A percentile compares a stretch with the other conserved stretches of the same genome.
phyloP scores from a whole-genome alignment of 1,140 invertebrate genomes.

The Drosophila cardini region DNA sequence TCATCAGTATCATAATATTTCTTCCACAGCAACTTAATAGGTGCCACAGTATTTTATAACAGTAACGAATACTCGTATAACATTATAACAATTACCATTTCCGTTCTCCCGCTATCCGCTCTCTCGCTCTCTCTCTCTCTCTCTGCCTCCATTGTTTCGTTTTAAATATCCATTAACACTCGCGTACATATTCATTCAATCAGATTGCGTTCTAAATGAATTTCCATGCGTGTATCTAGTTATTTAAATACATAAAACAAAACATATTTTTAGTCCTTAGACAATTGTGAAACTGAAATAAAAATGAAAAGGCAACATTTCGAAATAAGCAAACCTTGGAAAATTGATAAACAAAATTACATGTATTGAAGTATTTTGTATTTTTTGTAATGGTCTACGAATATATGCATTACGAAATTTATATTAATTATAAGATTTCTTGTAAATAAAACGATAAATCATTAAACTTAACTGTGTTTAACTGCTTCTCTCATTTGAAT shows the following conservation, averaged over 20 bases:
- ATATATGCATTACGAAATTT: conserved; percentile 62
- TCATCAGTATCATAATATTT: not conserved
- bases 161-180: conserved; percentile 64
- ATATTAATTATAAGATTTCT: conserved; percentile 73
- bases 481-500: not conserved
- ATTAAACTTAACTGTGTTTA: conserved; percentile 24
- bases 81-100: conserved; percentile 20
- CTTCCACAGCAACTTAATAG: conserved; percentile 54
- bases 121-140: conserved; percentile 2
- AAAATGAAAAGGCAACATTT: conserved; percentile 24
- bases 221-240: conserved; percentile 84
- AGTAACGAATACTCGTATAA: conserved; percentile 4
- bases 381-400: conserved; percentile 50
- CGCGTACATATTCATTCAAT: conserved; percentile 76
- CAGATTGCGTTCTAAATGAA: conserved; percentile 73
- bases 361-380: conserved; percentile 49
- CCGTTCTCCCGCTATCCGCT: no score
- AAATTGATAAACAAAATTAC: conserved; percentile 37
- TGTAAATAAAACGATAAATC: conserved; percentile 78
- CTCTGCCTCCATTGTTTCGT: conserved; percentile 21
- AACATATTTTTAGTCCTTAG: conserved; percentile 81
- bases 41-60: conserved; percentile 74
- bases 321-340: conserved; percentile 31
- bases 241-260: conserved; percentile 79
- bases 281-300: conserved; percentile 78